phyloP scores from a whole-genome alignment of 2,888 invertebrate genomes.

The Polymixis lichenea region DNA sequence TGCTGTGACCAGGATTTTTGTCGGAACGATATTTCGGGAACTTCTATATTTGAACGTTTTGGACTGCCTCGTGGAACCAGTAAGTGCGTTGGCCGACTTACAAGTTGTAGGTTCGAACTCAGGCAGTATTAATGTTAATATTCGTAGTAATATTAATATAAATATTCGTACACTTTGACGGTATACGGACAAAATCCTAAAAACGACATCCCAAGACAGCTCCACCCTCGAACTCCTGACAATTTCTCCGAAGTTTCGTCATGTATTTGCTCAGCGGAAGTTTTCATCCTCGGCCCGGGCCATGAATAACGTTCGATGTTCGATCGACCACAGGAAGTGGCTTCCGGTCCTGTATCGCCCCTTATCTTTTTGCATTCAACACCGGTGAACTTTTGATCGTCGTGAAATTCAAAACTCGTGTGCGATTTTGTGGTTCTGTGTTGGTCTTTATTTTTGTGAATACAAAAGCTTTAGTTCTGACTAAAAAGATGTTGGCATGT shows the following conservation, averaged over 20 bases:
- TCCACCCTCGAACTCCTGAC: slow-evolving; percentile 59
- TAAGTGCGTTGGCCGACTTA: no score
- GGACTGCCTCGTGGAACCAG: no score
- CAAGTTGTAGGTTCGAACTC: no score
- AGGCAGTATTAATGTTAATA: no score
- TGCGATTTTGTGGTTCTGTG: slow-evolving; percentile 53
- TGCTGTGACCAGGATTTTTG: slow-evolving; percentile 44
- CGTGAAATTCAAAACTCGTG: slow-evolving; percentile 73
- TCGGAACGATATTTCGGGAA: neutral
- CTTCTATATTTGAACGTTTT: no score
- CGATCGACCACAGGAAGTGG: slow-evolving; percentile 74
- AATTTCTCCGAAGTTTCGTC: slow-evolving; percentile 75
- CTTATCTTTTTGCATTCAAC: slow-evolving; percentile 75
- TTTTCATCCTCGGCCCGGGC: slow-evolving; percentile 74
- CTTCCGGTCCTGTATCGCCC: slow-evolving; percentile 72
- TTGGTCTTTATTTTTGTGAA: slow-evolving; percentile 19
- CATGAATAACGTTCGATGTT: slow-evolving; percentile 78
- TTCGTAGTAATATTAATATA: no score
- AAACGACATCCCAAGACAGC: neutral
- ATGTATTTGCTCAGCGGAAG: slow-evolving; percentile 73
- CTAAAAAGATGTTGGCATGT: neutral
- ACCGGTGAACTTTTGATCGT: slow-evolving; percentile 74
- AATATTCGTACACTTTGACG: no score
- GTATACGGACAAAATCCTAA: neutral
- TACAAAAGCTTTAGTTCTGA: neutral